Evolutionary conservation across 2,888 invertebrate genomes (phyloP), one percentile per base, ranked within the genome.

Genomic region (Osmoderma eremita): DNA sequence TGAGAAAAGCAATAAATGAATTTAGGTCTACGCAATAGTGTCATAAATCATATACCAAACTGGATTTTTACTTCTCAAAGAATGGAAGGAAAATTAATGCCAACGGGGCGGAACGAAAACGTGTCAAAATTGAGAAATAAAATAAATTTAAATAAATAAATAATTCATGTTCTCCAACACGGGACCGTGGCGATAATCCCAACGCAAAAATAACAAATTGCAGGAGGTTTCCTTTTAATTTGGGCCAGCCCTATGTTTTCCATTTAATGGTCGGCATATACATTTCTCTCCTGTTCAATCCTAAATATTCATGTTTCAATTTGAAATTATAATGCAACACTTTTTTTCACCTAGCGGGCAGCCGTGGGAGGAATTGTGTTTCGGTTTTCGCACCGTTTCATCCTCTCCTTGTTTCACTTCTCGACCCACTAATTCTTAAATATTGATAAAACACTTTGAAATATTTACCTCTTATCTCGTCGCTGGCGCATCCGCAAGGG

Each of bases 271-370:
- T 45, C 45, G 58, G 45, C 17, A 45, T 61, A 61, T 41, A 61
- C 58, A 53, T 51, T 64, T 64, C 53, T 53, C 53, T 53, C 53
- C 12, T 64, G 30, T 53, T 20, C 24, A 53, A n/a, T 18, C 64
- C 42, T 64, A 64, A 64, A 53, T 64, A 64, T 64, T 64, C 64
- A 64, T 64, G 64, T 53, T 64, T 51, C 53, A 64, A 64, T 64
- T 64, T 64, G 64, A 64, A 64, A 64, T 64, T 64, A 64, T 64
- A 64, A 64, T 64, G 30, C 30, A 17, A 24, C 45, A 45, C 45
- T 61, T 61, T 41, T 39, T 61, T 61, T 61, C 48, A 24, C 24
- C 45, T 22, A 24, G 10, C 58, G 12, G 45, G 45, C 58, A 61
- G 17, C 45, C 30, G 45, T 18, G 17, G 45, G 30, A 61, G 30